phyloP scores from a whole-genome alignment of 2,797 vertebrate species.

The Sebastes vulpes region DNA sequence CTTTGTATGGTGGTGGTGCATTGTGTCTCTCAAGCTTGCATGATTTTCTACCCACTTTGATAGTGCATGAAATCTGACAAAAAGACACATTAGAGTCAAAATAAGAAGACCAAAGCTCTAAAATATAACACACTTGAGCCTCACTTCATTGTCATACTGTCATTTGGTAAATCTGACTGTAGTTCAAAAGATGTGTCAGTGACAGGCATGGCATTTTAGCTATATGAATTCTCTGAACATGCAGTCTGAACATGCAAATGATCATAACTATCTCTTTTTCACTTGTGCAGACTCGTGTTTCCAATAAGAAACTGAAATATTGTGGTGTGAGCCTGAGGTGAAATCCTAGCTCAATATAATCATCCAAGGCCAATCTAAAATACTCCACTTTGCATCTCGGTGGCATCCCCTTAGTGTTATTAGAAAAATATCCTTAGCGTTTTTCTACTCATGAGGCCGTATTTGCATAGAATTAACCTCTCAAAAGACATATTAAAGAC shows the following conservation, averaged over 20 bases:
- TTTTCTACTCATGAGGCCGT: neutral
- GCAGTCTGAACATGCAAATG: neutral
- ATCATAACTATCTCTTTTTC: no score
- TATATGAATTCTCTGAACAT: neutral
- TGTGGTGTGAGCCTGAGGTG: neutral
- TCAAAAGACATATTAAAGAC: conserved; percentile 43
- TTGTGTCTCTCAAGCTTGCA: neutral
- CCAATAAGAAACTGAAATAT: neutral
- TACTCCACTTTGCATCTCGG: conserved; percentile 15
- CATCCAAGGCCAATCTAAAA: conserved; percentile 27
- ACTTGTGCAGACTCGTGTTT: neutral
- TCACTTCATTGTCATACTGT: neutral
- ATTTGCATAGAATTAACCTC: conserved; percentile 62
- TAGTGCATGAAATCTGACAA: neutral
- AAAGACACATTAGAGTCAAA: accelerated
- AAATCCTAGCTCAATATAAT: conserved; percentile 1
- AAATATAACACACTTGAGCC: neutral
- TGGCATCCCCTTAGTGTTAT: conserved; percentile 16
- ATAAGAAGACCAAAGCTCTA: neutral
- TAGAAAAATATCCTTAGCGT: conserved; percentile 11
- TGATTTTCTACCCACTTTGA: neutral
- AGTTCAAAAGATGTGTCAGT: neutral
- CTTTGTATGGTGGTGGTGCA: neutral
- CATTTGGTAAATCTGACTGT: neutral
- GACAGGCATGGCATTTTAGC: neutral